Base-by-base conservation (phyloP, 1,140 invertebrate genomes). In the Drosophila micromelanica region DNA sequence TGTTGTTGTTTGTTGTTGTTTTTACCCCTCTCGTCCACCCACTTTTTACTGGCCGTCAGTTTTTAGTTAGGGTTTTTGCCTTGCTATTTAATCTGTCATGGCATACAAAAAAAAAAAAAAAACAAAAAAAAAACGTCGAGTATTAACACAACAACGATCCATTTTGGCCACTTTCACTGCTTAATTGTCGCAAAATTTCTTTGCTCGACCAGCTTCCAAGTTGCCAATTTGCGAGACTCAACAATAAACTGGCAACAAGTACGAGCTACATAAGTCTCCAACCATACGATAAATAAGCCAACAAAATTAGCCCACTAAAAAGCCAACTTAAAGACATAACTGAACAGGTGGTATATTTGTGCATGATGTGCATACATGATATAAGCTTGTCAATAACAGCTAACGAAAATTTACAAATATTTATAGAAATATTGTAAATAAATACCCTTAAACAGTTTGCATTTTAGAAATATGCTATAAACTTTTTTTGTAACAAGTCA, bases 151-250 rank as follows among this genome's bases (percentile, higher is more conserved):
- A 71, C 78, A 56, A 45, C 73, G 62, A 73, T 77, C 57, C 78
- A 81, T 73, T 84, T 84, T 84, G 45, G 73, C 65, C 73, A 85
- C 81, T 85, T 85, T 85, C 81, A 87, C 81, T 85, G 74, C 46
- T 74, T 85, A 85, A 85, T 85, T 85, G 81, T 85, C 82, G 82
- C 81, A 57, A 86, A 79, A 68, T 82, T 81, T 78, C 76, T 68
- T 69, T 62, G 59, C 61, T 51, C 64, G 42, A 72, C 40, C 72
- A 76, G 69, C 38, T 49, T 32, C 45, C 46, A 68, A 43, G 11
- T 60, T 54, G 30, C 3, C 38, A 27, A 48, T 45, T 57, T 42
- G 40, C 49, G 20, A 51, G 20, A 42, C 20, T 51, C 30, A n/a
- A 15, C 46, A 45, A 63, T 15, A 48, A 64, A 37, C 27, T 42